These are phyloP conservation scores for Molossus alvarezi DNA, from an alignment of 2,797 vertebrate genomes.

Conservation along the genomic window DNA sequence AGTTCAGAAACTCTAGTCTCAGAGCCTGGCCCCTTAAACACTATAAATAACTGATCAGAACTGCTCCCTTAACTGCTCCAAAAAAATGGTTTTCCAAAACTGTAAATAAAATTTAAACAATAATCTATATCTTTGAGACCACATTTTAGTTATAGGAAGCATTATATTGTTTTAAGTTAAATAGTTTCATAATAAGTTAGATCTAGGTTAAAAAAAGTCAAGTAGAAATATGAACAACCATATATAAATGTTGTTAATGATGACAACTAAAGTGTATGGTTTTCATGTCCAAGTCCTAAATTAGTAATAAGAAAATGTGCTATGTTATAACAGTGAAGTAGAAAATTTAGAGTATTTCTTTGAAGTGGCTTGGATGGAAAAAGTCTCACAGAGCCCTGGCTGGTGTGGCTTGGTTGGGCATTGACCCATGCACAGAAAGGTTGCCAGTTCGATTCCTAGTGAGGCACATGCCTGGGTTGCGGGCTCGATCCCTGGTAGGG, in stretches of 20 bases:
- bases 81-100: neutral
- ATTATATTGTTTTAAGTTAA: conserved; percentile 40
- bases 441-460: neutral
- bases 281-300: neutral
- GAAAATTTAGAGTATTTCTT: neutral
- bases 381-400: neutral
- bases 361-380: neutral
- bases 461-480: neutral
- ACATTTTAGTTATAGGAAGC: neutral
- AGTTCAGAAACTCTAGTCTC: neutral
- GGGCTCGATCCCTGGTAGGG: neutral
- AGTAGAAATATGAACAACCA: neutral
- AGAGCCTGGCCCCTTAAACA: neutral
- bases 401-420: neutral
- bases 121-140: neutral
- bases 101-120: neutral
- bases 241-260: neutral
- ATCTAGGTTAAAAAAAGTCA: neutral
- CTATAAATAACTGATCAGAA: neutral
- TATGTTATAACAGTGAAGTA: neutral
- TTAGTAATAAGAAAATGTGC: neutral
- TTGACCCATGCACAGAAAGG: neutral
- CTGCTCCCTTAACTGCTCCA: neutral
- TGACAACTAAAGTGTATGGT: neutral
- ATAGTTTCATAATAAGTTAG: neutral